Conservation (phyloP, 2,888 invertebrate species). For the Morpho deidamia region DNA sequence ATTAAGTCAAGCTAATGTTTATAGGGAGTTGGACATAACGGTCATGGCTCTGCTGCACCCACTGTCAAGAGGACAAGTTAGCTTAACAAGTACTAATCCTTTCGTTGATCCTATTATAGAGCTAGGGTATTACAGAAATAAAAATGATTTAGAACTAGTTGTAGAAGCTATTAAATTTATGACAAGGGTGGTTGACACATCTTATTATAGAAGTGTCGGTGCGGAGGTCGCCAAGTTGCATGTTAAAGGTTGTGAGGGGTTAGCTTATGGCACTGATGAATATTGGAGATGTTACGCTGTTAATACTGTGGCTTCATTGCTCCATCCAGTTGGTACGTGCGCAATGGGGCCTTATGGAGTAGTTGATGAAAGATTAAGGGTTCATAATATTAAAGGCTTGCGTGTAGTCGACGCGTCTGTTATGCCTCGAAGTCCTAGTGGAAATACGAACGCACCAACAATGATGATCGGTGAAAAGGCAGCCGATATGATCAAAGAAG, state of each 20-base stretch:
- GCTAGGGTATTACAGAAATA: conserved; percentile 47
- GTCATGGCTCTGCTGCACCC: conserved; percentile 48
- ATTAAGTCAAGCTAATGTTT: conserved; percentile 39
- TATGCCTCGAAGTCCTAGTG: conserved; percentile 57
- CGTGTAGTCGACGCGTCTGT: conserved; percentile 61
- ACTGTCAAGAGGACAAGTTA: conserved; percentile 51
- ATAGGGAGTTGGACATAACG: conserved; percentile 42
- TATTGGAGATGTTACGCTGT: conserved; percentile 82
- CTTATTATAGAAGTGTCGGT: conserved; percentile 40
- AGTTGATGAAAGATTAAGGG: conserved; percentile 51
- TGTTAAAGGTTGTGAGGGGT: conserved; percentile 72
- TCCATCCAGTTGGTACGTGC: conserved; percentile 77
- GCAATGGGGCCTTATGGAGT: conserved; percentile 57
- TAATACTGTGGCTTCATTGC: conserved; percentile 75
- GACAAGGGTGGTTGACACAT: conserved; percentile 41
- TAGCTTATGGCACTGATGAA: conserved; percentile 68
- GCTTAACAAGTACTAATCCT: conserved; percentile 45
- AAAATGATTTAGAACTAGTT: conserved; percentile 39
- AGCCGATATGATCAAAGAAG: conserved; percentile 60
- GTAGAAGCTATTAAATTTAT: conserved; percentile 48
- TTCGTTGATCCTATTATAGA: conserved; percentile 51
- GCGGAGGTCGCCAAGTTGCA: conserved; percentile 39
- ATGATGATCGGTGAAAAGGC: conserved; percentile 70
- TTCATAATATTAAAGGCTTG: conserved; percentile 45
- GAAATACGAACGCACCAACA: conserved; percentile 57